These are phyloP conservation scores for Microplitis manilae DNA, from an alignment of 2,888 invertebrate species.

Conservation along the genomic window DNA sequence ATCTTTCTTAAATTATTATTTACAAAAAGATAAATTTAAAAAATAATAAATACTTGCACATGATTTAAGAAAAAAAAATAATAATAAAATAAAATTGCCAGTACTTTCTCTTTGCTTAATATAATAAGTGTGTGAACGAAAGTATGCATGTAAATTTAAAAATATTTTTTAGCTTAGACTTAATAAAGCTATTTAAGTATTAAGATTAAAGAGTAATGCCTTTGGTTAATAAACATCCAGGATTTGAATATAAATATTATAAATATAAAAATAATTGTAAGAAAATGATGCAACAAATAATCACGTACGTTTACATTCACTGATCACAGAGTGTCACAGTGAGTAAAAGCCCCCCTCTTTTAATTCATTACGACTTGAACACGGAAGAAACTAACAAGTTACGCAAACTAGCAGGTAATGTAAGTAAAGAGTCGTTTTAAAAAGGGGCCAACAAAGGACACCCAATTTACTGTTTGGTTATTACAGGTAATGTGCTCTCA, in stretches of 20 bases:
- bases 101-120: slow-evolving; percentile 8
- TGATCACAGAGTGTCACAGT: not conserved
- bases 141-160: not conserved
- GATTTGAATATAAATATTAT: not conserved
- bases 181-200: too few species aligned
- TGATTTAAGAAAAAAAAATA: slow-evolving; percentile 14
- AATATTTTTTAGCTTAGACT: too few species aligned
- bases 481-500: not conserved
- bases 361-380: not conserved
- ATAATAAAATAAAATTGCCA: not conserved
- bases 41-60: not conserved
- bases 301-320: not conserved
- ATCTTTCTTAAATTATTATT: slow-evolving; percentile 28
- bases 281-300: not conserved
- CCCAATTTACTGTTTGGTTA: not conserved
- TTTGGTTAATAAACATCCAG: too few species aligned
- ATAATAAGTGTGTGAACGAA: not conserved
- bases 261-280: not conserved
- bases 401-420: not conserved
- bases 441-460: not conserved
- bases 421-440: not conserved
- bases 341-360: not conserved
- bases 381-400: not conserved
- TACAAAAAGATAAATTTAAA: slow-evolving; percentile 1
- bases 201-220: too few species aligned